These are phyloP conservation scores for Pteromalus puparum DNA, from an alignment of 1,140 invertebrate genomes.

Conservation along the genomic window DNA sequence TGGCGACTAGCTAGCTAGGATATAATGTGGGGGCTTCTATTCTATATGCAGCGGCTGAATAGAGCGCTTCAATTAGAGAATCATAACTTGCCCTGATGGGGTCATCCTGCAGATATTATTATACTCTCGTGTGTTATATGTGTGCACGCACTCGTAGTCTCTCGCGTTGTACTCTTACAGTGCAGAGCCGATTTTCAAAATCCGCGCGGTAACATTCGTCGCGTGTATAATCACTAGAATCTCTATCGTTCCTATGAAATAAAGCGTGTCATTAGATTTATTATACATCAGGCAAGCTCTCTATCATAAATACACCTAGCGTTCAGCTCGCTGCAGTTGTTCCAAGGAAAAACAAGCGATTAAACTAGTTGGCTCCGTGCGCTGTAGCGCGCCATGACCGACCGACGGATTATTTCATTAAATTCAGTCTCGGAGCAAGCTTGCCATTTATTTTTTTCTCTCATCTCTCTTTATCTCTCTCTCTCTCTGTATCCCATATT, in stretches of 20 bases:
- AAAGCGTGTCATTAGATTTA: conserved; percentile 48
- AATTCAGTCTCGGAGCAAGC: neutral
- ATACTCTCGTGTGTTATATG: conserved; percentile 43
- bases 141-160: neutral
- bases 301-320: no score
- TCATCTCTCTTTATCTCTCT: neutral
- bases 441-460: neutral
- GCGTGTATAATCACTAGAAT: conserved; percentile 47
- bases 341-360: conserved; percentile 35
- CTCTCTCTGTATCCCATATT: neutral
- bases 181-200: neutral
- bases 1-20: conserved; percentile 67
- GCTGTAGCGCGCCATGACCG: neutral
- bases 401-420: neutral
- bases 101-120: conserved; percentile 65
- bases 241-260: conserved; percentile 40
- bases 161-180: neutral
- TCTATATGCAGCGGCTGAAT: conserved; percentile 70
- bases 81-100: conserved; percentile 72
- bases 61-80: conserved; percentile 73
- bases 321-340: neutral
- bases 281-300: conserved; percentile 28
- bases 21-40: conserved; percentile 66
- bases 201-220: conserved; percentile 27
- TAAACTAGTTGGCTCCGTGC: conserved; percentile 29